Conservation (phyloP, 37 sponge, comb jelly and placozoan genomes). For the Hormiphora californensis region DNA sequence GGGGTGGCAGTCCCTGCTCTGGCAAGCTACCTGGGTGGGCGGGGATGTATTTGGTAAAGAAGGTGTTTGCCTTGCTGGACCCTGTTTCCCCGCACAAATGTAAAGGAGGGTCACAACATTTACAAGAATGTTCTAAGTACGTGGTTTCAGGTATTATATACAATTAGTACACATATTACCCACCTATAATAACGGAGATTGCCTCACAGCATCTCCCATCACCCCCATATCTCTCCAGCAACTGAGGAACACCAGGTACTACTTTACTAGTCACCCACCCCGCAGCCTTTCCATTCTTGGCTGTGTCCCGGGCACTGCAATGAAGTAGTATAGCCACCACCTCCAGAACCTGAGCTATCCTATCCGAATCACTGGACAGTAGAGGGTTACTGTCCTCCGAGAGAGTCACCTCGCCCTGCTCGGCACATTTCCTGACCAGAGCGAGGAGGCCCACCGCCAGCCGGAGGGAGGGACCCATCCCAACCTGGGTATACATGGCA, state of each 20-base stretch:
- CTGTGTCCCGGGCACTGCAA: background rate
- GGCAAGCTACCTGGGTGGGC: background rate
- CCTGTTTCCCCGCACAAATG: no score
- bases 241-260: background rate
- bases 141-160: no score
- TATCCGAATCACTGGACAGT: background rate
- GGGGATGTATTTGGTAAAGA: no score
- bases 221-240: background rate
- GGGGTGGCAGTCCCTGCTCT: background rate
- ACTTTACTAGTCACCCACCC: background rate
- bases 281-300: background rate
- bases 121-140: no score
- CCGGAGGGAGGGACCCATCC: background rate
- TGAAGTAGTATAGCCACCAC: background rate
- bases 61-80: no score
- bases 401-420: background rate
- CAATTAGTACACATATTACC: no score
- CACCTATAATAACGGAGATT: constrained; percentile 11
- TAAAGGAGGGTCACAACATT: no score
- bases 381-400: background rate
- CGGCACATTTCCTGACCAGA: background rate
- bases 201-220: background rate
- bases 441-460: background rate
- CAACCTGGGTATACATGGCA: background rate
- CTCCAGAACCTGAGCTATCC: background rate